phyloP scores from a whole-genome alignment of 2,113 vertebrate genomes.

The Prietella phreatophila region DNA sequence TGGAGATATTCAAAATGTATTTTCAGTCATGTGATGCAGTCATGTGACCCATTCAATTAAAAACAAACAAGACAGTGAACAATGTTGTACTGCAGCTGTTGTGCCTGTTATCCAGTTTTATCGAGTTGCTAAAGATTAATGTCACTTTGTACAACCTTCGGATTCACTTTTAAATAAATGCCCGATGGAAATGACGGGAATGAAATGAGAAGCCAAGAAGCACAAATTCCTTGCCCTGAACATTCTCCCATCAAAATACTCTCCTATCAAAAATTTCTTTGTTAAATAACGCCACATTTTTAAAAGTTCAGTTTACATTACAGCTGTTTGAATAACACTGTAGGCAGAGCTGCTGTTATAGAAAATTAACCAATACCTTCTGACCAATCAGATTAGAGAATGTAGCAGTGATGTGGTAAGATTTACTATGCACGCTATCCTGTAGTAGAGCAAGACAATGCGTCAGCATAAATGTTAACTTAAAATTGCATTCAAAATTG shows the following conservation, averaged over 20 bases:
- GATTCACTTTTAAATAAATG: too few species aligned
- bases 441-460: not conserved
- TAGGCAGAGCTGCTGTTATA: not conserved
- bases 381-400: not conserved
- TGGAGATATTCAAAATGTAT: too few species aligned
- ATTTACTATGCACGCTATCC: not conserved
- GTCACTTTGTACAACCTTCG: too few species aligned
- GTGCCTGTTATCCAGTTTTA: too few species aligned
- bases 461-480: conserved; percentile 19
- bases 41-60: too few species aligned
- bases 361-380: not conserved
- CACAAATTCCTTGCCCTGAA: not conserved
- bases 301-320: not conserved
- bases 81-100: too few species aligned
- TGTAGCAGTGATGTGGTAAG: not conserved
- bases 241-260: not conserved
- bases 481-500: not conserved
- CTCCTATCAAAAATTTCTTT: not conserved
- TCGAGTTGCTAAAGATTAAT: too few species aligned
- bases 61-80: too few species aligned
- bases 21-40: too few species aligned
- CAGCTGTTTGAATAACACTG: not conserved
- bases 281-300: not conserved
- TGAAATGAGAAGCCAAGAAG: not conserved
- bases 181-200: too few species aligned